A percentile compares a stretch with the other conserved stretches of the same genome.
phyloP scores from a whole-genome alignment of 2,113 vertebrate genomes.

The Tetrao urogallus region DNA sequence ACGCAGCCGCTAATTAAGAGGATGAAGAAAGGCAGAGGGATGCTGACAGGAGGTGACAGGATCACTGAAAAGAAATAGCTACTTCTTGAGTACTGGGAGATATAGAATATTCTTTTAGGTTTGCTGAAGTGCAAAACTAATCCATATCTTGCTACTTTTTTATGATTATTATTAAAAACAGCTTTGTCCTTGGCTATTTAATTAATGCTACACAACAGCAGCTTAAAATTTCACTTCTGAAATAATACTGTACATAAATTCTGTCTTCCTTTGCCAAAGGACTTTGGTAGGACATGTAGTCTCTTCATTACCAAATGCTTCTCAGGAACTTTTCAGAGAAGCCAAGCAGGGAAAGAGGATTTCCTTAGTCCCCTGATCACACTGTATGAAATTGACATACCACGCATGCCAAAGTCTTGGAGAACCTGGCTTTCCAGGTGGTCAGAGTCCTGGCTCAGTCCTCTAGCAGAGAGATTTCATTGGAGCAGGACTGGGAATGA shows the following conservation, averaged over 20 bases:
- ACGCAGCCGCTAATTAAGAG: conserved; percentile 54
- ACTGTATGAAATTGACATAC: not conserved
- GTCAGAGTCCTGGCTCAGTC: not conserved
- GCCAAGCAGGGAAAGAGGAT: not conserved
- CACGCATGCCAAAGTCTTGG: not conserved
- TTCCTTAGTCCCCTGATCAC: not conserved
- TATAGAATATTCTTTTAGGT: conserved; percentile 36
- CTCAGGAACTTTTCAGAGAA: not conserved
- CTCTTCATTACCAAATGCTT: not conserved
- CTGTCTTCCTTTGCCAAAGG: conserved; percentile 23
- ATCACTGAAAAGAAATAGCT: conserved; percentile 49
- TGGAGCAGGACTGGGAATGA: not conserved
- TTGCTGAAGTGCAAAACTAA: conserved; percentile 41
- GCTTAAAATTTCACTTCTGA: conserved; percentile 29
- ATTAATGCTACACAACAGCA: conserved; percentile 38
- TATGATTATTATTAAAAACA: conserved; percentile 1
- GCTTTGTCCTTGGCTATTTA: conserved; percentile 50
- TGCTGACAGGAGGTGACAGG: conserved; percentile 55
- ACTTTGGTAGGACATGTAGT: conserved; percentile 1
- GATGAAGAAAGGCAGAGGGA: conserved; percentile 61
- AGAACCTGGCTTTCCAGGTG: not conserved
- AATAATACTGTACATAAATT: conserved; percentile 6
- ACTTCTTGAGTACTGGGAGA: conserved; percentile 38
- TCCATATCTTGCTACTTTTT: not conserved
- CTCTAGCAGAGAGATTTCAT: not conserved